Base-by-base conservation (phyloP, 2,888 invertebrate genomes). In the Ormyrus thymus region DNA sequence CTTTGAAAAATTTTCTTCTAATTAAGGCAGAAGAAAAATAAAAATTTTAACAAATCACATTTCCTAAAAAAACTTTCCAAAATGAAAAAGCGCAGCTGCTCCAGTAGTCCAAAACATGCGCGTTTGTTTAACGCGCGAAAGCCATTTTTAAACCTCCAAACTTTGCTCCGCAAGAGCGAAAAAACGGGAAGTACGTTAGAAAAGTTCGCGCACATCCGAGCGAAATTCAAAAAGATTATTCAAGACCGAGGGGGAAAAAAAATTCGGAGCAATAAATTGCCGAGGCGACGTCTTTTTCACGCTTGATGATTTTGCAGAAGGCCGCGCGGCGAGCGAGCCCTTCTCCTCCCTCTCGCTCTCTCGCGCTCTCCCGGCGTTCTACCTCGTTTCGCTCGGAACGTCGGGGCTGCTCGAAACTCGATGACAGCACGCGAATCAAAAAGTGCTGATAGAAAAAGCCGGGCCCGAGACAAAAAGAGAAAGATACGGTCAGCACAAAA, bases 351-450 rank as follows among this genome's bases (percentile, higher is more conserved):
- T 0, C 13, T 66, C 15, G 58, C 46, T 73, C 73, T 73, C 13
- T 62, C 73, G 7, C 29, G n/a, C 13, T n/a, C 50, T 50, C 11
- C 50, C 15, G 73, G 11, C 9, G 45, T 9, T 58, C 55, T 29
- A 11, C 53, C 64, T 68, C 66, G 29, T 69, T 81, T 73, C 70
- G 75, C 55, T 62, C 62, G 50, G 43, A 59, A 50, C 64, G 62
- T 59, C 51, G 61, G 61, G 58, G 75, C 71, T 56, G 43, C 76
- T 70, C 66, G 77, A 74, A 79, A 76, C 74, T 75, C 78, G 71
- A 76, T 76, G 73, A 76, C 71, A 48, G 53, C 69, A 69, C 51
- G 51, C 71, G 69, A 71, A 64, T 69, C 50, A 58, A 73, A 73
- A 79, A 70, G 53, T 45, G 69, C 73, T 76, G 72, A 55, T 75